phyloP scores from a whole-genome alignment of 37 sponge, comb jelly and placozoan genomes.

The Axinella damicornis region DNA sequence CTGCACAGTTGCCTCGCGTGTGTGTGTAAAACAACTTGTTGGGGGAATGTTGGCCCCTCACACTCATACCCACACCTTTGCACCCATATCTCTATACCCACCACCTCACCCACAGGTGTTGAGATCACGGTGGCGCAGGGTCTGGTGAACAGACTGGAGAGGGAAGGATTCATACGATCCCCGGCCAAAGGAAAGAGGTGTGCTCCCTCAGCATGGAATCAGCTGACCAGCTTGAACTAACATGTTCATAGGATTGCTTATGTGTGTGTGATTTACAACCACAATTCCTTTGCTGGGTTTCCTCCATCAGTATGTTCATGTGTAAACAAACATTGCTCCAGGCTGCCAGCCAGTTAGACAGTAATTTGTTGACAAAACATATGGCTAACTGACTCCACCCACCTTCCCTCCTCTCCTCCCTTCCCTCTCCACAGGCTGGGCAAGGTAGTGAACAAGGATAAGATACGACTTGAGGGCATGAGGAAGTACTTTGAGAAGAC shows the following conservation, averaged over 20 bases:
- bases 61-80: slow-evolving; percentile 19
- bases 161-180: slow-evolving; percentile 72
- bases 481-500: slow-evolving; percentile 44
- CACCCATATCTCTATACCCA: slow-evolving; percentile 3
- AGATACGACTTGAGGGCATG: slow-evolving; percentile 44
- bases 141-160: slow-evolving; percentile 75
- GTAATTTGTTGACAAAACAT: no score
- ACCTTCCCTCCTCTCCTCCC: no score
- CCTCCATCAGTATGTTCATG: no score
- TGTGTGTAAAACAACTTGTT: no score
- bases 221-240: no score
- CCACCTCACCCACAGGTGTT: slow-evolving; percentile 25
- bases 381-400: no score
- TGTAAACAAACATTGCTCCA: no score
- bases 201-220: neutral
- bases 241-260: no score
- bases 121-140: slow-evolving; percentile 74
- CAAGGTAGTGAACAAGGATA: slow-evolving; percentile 55
- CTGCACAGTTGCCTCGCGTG: no score
- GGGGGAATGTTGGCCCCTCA: neutral
- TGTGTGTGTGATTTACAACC: no score
- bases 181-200: slow-evolving; percentile 42
- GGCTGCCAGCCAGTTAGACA: no score
- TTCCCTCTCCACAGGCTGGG: slow-evolving; percentile 22
- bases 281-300: no score